Evolutionary conservation across 2,888 invertebrate species (phyloP).

Genomic region (Tribolium freemani): DNA sequence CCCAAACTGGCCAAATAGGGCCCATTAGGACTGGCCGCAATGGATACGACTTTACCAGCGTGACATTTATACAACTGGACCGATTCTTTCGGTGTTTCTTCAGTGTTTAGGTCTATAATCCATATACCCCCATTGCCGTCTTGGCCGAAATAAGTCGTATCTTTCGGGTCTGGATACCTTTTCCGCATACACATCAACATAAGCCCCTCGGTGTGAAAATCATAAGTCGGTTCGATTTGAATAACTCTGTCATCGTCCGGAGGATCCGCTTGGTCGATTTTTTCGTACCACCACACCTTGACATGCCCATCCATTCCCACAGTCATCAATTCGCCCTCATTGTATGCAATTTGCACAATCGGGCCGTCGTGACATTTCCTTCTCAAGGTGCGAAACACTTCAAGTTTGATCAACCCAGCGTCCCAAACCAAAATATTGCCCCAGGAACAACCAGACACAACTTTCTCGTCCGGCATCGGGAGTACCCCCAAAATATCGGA

Average conservation of each 20-base stretch:
- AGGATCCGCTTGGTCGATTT: constrained; percentile 89
- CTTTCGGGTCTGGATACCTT: constrained; percentile 62
- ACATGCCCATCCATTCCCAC: constrained; percentile 82
- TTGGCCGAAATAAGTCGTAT: constrained; percentile 80
- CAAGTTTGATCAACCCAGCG: constrained; percentile 87
- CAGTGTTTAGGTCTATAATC: constrained; percentile 77
- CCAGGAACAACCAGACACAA: constrained; percentile 90
- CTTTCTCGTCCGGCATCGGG: constrained; percentile 91
- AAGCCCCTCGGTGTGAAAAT: constrained; percentile 73
- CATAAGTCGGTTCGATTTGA: constrained; percentile 88
- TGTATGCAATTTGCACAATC: constrained; percentile 75
- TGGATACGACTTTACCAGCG: constrained; percentile 80
- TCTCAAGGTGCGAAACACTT: constrained; percentile 80
- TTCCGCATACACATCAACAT: constrained; percentile 73
- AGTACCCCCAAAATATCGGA: constrained; percentile 89
- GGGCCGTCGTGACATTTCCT: constrained; percentile 83
- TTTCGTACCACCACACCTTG: constrained; percentile 91
- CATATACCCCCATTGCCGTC: constrained; percentile 90
- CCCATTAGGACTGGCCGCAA: constrained; percentile 79
- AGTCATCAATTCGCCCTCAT: constrained; percentile 65
- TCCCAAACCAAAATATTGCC: constrained; percentile 95
- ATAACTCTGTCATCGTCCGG: constrained; percentile 84
- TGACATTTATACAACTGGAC: constrained; percentile 77
- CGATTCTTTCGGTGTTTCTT: constrained; percentile 65
- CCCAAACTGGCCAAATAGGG: constrained; percentile 82